Conservation (phyloP, 2,888 invertebrate species). For the Eupithecia vulgata region DNA sequence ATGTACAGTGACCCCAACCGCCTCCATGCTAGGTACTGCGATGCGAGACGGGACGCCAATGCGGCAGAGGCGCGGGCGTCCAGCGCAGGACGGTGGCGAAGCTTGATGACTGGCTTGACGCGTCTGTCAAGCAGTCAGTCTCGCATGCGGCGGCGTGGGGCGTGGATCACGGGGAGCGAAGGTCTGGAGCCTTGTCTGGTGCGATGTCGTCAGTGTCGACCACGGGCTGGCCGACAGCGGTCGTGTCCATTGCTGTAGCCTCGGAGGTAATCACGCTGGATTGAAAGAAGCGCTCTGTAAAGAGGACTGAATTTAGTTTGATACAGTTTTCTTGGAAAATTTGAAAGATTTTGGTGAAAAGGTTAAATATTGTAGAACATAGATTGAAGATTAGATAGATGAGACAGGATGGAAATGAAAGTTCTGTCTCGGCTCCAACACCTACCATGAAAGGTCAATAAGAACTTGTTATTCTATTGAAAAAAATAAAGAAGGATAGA, state of each 20-base stretch:
- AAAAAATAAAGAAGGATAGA: neutral
- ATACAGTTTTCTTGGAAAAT: conserved; percentile 26
- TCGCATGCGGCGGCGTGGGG: conserved; percentile 50
- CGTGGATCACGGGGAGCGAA: conserved; percentile 76
- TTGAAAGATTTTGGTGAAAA: neutral
- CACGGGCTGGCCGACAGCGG: conserved; percentile 62
- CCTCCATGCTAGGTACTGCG: conserved; percentile 52
- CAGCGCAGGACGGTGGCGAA: conserved; percentile 62
- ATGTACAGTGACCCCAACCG: conserved; percentile 64
- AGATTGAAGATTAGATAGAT: neutral
- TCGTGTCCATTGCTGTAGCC: conserved; percentile 82
- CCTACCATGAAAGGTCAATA: neutral
- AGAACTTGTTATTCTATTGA: neutral
- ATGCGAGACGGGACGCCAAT: conserved; percentile 78
- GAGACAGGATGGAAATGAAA: neutral
- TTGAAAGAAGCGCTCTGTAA: conserved; percentile 86
- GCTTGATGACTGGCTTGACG: conserved; percentile 30
- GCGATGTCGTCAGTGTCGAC: conserved; percentile 73
- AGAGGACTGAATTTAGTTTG: conserved; percentile 47
- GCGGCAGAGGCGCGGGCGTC: conserved; percentile 79
- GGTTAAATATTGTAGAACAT: neutral
- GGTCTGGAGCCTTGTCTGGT: conserved; percentile 76
- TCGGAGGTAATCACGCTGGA: conserved; percentile 84
- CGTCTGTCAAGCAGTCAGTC: conserved; percentile 39
- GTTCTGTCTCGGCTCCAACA: neutral